Base-by-base conservation (phyloP, 2,113 vertebrate genomes). In the Scomber colias region DNA sequence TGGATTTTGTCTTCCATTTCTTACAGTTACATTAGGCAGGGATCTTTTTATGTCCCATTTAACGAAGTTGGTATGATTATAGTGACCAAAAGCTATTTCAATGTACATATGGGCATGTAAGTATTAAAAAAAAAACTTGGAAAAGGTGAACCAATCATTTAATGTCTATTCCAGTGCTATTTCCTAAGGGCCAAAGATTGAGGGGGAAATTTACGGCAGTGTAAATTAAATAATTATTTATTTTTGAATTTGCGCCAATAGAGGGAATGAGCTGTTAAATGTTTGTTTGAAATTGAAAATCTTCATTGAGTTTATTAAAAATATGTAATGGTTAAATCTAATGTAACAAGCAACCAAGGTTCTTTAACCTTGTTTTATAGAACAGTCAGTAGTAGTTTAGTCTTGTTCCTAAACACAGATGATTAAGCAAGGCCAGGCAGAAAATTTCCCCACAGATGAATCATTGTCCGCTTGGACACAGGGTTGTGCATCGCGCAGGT, bases 391-490 rank as follows among this genome's bases (percentile, higher is more conserved):
- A 3, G 40, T 64, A 24, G 50, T 54, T 68, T 79, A 21, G 19
- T 81, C 63, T 84, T 55, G 3, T 56, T 81, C 21, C 13, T 27
- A 81, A 51, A 77, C 45, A 66, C 16, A 31, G 35, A 45, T 56
- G n/a, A 75, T 8, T 71, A 5, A 69, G 53, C 3, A 31, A 40
- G 15, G 17, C 16, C 4, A 50, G 24, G 30, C 3, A 44, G 46
- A 24, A 60, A 53, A 75, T 82, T 61, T 49, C 75, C 53, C 77
- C 21, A 48, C 54, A 60, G 48, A 50, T 89, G 70, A 92, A 59
- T 84, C 81, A 64, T 5, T 44, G 75, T 54, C 27, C n/a, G 9
- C 16, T 56, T 30, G 46, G 67, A 60, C 49, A n/a, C 57, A 21
- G 2, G 1, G 65, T 31, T 15, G 27, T 27, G 49, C 16, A 35